Evolutionary conservation across 2,888 invertebrate species (phyloP), one percentile per base, ranked within the genome.

Genomic region (Apotomis turbidana): DNA sequence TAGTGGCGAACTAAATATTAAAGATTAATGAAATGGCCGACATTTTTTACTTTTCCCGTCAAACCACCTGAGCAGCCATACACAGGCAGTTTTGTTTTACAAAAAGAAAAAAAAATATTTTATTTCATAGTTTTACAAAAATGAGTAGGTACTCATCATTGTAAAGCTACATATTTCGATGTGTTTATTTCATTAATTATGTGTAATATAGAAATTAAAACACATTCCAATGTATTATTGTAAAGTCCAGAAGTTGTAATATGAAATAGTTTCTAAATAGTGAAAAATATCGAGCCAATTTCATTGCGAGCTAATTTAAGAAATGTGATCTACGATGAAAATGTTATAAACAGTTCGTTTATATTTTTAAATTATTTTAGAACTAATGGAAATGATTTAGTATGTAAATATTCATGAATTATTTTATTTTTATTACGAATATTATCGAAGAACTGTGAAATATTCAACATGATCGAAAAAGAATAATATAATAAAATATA

Each of bases 31-130:
- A 68, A 63, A 68, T 67, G 58, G 61, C 6, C 55, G 68, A 64
- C 38, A 57, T 66, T 46, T 66, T 64, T 54, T n/a, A 79, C 78
- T 73, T 73, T 75, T 76, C 71, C 10, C 44, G 3, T 66, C 68
- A 73, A 78, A 78, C 76, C 75, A 77, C 78, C 78, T 81, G 76
- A 76, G 87, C 89, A 89, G 89, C 89, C 89, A 89, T 88, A 88
- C 89, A 82, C 76, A 81, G 77, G 79, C 74, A 78, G 74, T 74
- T 73, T 71, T 70, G 60, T 59, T 41, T 41, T 41, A 41, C 2
- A 27, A 27, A 27, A 27, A 27, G 27, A 27, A 27, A 27, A 27
- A 27, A 27, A 27, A 27, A n/a, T n/a, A n/a, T n/a, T 27, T 2
- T 27, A 2, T 27, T 27, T 27, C 27, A 27, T 27, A 27, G 27